Base-by-base conservation (phyloP, 2,888 invertebrate species). In the Tetragonisca angustula region DNA sequence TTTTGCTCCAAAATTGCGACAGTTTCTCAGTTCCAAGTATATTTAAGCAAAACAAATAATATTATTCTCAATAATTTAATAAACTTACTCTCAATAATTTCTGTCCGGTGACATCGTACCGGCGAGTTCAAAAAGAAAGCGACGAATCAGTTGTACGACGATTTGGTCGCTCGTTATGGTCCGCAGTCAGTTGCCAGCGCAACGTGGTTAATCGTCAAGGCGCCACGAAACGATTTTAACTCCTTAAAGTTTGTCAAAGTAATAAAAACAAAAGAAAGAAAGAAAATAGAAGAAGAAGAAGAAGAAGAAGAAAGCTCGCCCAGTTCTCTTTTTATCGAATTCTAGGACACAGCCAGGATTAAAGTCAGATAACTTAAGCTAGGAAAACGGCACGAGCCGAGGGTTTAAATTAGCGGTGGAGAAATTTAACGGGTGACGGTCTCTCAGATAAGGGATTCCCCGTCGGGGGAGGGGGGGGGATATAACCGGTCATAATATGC, bases 401-500 rank as follows among this genome's bases (percentile, higher is more conserved):
- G 73, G 67, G 83, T 71, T 70, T 75, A 74, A 84, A 74, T 84
- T 79, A 76, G 76, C 69, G 65, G 84, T 52, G 62, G 83, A 70
- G 82, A 82, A 77, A 82, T 82, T 82, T 65, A 77, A 65, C 77
- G 72, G 54, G 76, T 79, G 84, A 75, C 84, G 67, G 81, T 52
- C 50, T 69, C n/a, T 21, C 73, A 76, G 87, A 86, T 86, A 87
- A 86, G 86, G 19, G 71, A 52, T 69, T 68, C 61, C 54, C 76
- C 59, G 65, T 62, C 61, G 65, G 49, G 27, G n/a, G n/a, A n/a
- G n/a, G n/a, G n/a, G n/a, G n/a, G n/a, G n/a, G 64, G 52, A 50
- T 80, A 76, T n/a, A 79, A 67, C 59, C 76, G 72, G 72, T 65
- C 73, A 61, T 87, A 84, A 87, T 87, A 87, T 76, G 87, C 85